These are phyloP conservation scores for Ephestia elutella DNA, from an alignment of 1,140 invertebrate species.

Conservation along the genomic window DNA sequence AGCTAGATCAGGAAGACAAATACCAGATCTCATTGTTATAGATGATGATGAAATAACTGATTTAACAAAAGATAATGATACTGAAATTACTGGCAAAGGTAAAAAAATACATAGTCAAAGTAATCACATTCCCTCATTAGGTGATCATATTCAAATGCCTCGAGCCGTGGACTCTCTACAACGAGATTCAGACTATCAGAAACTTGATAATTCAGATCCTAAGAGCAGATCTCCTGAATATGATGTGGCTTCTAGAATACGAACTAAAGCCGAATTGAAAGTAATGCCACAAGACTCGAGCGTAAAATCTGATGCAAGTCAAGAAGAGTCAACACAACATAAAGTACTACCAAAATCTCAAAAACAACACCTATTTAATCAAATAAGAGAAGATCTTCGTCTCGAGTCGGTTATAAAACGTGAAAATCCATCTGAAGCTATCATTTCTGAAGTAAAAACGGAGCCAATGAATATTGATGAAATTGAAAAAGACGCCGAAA, in stretches of 20 bases:
- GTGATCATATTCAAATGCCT: slow-evolving; percentile 79
- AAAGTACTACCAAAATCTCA: slow-evolving; percentile 61
- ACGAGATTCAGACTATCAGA: slow-evolving; percentile 48
- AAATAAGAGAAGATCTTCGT: slow-evolving; percentile 64
- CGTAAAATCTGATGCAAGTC: slow-evolving; percentile 35
- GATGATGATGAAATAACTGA: slow-evolving; percentile 69
- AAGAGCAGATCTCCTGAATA: slow-evolving; percentile 58
- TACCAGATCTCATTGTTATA: slow-evolving; percentile 70
- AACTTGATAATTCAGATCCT: slow-evolving; percentile 36
- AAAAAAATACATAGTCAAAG: slow-evolving; percentile 73
- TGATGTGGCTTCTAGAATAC: slow-evolving; percentile 80
- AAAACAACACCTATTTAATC: slow-evolving; percentile 67
- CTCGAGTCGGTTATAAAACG: slow-evolving; percentile 63
- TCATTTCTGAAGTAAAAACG: slow-evolving; percentile 53
- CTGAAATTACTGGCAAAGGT: slow-evolving; percentile 30
- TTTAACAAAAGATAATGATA: slow-evolving; percentile 54
- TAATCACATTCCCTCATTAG: slow-evolving; percentile 71
- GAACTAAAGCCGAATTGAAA: slow-evolving; percentile 88
- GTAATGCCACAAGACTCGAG: slow-evolving; percentile 66
- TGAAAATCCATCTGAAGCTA: slow-evolving; percentile 34
- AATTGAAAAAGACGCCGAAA: slow-evolving; percentile 62
- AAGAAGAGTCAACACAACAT: slow-evolving; percentile 22
- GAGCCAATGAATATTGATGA: slow-evolving; percentile 69
- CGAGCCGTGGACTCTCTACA: slow-evolving; percentile 76
- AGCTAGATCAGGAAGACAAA: slow-evolving; percentile 59